These are phyloP conservation scores for Sthenelais limicola DNA, from an alignment of 2,888 invertebrate species.

Conservation along the genomic window DNA sequence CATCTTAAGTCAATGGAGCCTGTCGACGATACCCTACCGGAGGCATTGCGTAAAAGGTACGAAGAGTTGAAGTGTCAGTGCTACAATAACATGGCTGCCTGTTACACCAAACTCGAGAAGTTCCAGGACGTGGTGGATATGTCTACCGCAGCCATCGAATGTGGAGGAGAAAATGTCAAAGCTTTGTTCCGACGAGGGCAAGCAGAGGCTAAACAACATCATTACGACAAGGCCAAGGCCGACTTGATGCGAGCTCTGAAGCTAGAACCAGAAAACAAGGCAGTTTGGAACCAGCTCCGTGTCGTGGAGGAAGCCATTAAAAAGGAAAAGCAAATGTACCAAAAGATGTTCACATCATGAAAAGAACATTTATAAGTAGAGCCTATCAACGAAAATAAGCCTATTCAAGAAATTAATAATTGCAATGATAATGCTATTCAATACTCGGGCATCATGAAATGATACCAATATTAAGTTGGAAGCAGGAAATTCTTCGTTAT, in stretches of 20 bases:
- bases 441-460: too few species aligned
- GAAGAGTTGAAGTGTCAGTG: constrained; percentile 48
- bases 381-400: too few species aligned
- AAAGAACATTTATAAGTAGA: too few species aligned
- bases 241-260: constrained; percentile 47
- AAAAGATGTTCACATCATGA: constrained; percentile 53
- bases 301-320: constrained; percentile 37
- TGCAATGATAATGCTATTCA: too few species aligned
- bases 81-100: constrained; percentile 51
- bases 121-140: constrained; percentile 80
- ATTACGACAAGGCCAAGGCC: constrained; percentile 46
- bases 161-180: constrained; percentile 85
- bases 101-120: constrained; percentile 79
- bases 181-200: constrained; percentile 89
- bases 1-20: constrained; percentile 44
- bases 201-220: constrained; percentile 54
- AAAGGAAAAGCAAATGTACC: constrained; percentile 52
- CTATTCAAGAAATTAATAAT: too few species aligned
- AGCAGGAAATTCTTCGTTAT: too few species aligned
- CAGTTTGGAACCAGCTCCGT: constrained; percentile 42
- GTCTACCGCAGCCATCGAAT: constrained; percentile 82
- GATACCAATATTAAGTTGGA: too few species aligned
- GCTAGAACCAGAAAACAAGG: constrained; percentile 50
- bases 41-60: constrained; percentile 26
- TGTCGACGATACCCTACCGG: constrained; percentile 28